These are phyloP conservation scores for Pantala flavescens DNA, from an alignment of 1,140 invertebrate genomes.

Conservation along the genomic window DNA sequence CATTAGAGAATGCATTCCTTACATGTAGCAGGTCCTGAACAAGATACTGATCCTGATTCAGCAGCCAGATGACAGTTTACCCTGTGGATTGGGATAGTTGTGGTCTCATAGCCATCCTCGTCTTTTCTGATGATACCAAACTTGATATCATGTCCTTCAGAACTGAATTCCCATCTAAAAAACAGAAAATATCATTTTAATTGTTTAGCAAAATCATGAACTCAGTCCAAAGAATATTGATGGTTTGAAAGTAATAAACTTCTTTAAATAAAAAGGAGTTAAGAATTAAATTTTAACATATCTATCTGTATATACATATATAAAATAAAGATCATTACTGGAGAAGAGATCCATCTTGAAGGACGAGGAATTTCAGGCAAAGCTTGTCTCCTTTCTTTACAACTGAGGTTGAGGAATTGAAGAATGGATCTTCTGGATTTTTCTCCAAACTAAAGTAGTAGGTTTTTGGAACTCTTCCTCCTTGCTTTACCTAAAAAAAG, in stretches of 20 bases:
- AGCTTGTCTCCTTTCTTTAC: constrained; percentile 67
- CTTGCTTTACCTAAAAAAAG: constrained; percentile 50
- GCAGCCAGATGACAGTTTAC: constrained; percentile 64
- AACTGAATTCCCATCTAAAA: constrained; percentile 77
- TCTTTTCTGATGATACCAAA: constrained; percentile 63
- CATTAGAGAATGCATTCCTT: constrained; percentile 32
- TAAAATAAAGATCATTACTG: too few relatives aligned
- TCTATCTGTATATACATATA: too few relatives aligned
- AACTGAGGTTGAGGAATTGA: constrained; percentile 49
- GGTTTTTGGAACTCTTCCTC: constrained; percentile 69
- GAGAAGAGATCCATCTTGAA: constrained; percentile 49
- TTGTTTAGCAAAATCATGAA: not conserved
- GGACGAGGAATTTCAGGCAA: constrained; percentile 51
- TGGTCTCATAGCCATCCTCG: constrained; percentile 47
- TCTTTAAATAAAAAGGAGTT: not conserved
- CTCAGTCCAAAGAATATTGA: not conserved
- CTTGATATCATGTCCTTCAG: constrained; percentile 78
- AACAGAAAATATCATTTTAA: constrained; percentile 21
- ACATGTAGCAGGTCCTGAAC: constrained; percentile 69
- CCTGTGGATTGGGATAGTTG: constrained; percentile 55
- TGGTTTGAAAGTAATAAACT: not conserved
- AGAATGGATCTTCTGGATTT: constrained; percentile 39
- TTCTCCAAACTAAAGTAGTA: constrained; percentile 44
- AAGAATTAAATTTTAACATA: not conserved
- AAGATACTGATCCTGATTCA: constrained; percentile 65